These are phyloP conservation scores for Lasioglossum marginatum DNA, from an alignment of 2,888 invertebrate genomes.

Conservation along the genomic window DNA sequence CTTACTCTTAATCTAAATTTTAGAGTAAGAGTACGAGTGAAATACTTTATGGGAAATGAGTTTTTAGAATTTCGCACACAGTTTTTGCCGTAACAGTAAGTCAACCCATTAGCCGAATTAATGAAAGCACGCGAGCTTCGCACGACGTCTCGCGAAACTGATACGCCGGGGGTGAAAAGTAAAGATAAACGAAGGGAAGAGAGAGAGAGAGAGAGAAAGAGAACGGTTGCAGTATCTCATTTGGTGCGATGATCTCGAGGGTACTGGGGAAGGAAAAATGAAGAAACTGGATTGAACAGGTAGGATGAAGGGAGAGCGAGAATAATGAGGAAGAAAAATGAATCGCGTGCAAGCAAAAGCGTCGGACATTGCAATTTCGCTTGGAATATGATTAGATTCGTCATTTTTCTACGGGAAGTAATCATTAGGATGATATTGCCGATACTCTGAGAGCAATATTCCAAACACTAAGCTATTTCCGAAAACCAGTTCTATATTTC, in stretches of 20 bases:
- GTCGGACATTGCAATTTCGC: background rate
- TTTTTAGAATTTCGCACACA: background rate
- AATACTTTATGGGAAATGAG: background rate
- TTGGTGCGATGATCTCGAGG: conserved; percentile 5
- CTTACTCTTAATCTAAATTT: too few relatives aligned
- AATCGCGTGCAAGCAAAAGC: background rate
- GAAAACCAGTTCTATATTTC: background rate
- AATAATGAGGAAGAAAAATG: conserved; percentile 4
- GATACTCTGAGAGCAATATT: background rate
- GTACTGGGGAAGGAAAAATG: background rate
- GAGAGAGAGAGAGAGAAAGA: conserved; percentile 23
- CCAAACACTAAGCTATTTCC: background rate
- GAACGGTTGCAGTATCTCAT: conserved; percentile 8
- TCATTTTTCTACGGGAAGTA: background rate
- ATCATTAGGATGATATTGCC: background rate
- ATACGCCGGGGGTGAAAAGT: background rate
- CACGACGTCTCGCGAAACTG: background rate
- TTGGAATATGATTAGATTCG: background rate
- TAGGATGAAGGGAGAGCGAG: background rate
- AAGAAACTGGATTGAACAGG: conserved; percentile 3
- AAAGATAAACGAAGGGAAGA: conserved; percentile 21
- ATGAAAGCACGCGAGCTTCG: conserved; percentile 1
- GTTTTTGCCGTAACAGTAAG: background rate
- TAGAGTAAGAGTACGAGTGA: too few relatives aligned
- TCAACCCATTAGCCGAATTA: conserved; percentile 13